Percentiles rank a stretch among this genome's conserved stretches.
Conservation (phyloP, 1,140 invertebrate genomes). For the Ladona fulva region DNA sequence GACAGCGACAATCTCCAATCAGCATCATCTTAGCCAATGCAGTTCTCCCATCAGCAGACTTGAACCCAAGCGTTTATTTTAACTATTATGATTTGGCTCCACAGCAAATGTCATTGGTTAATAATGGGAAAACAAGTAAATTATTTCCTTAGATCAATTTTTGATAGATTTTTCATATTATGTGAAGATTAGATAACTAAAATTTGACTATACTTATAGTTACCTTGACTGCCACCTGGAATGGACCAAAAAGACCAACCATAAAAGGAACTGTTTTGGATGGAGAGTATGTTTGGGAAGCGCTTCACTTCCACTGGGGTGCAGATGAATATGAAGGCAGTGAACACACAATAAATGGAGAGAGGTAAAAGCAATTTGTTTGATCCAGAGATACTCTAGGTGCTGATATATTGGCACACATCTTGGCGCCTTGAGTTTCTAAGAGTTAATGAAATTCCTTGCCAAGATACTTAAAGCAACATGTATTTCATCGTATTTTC, state of each 20-base stretch:
- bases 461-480: no score
- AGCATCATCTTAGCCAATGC: slow-evolving; percentile 39
- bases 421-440: no score
- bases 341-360: slow-evolving; percentile 72
- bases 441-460: no score
- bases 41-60: background rate
- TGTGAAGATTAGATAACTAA: slow-evolving; percentile 28
- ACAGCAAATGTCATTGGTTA: background rate
- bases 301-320: slow-evolving; percentile 83
- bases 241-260: slow-evolving; percentile 38
- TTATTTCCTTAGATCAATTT: slow-evolving; percentile 12
- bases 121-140: slow-evolving; percentile 12
- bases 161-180: slow-evolving; percentile 19
- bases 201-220: slow-evolving; percentile 23
- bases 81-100: no score
- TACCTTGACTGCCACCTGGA: slow-evolving; percentile 43
- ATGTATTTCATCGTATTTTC: slow-evolving; percentile 4
- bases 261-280: slow-evolving; percentile 61
- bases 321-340: slow-evolving; percentile 69
- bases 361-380: no score
- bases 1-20: slow-evolving; percentile 40
- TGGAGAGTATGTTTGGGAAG: slow-evolving; percentile 63
- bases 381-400: no score
- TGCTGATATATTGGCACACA: no score
- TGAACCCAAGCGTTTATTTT: background rate